Conservation (phyloP, 1,140 invertebrate species). For the Pissodes strobi region DNA sequence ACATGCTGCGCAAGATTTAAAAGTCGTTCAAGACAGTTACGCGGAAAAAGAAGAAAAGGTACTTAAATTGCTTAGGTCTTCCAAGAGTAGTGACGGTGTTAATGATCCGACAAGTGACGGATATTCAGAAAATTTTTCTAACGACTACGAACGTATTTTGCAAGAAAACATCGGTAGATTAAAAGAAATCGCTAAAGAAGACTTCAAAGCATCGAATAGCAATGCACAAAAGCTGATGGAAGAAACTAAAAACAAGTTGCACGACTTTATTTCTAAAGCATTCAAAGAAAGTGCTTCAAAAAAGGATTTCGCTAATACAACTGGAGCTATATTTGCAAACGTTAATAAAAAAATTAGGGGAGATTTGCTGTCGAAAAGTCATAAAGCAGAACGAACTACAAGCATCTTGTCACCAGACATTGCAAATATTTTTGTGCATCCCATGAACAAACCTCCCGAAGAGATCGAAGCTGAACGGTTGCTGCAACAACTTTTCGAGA, state of each 20-base stretch:
- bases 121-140: neutral
- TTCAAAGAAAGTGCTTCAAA: neutral
- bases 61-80: neutral
- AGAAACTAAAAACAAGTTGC: conserved; percentile 12
- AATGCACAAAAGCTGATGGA: conserved; percentile 7
- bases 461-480: conserved; percentile 24
- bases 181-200: conserved; percentile 5
- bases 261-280: neutral
- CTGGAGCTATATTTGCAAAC: neutral
- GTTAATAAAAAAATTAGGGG: conserved; percentile 15
- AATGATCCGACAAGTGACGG: too few relatives aligned
- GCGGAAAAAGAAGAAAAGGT: conserved; percentile 3
- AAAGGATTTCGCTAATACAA: conserved; percentile 4
- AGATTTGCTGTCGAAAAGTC: neutral
- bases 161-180: conserved; percentile 6
- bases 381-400: neutral
- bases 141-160: conserved; percentile 8
- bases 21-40: neutral
- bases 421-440: conserved; percentile 9
- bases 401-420: neutral
- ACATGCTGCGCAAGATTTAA: neutral
- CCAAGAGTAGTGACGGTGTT: neutral
- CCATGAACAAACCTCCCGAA: conserved; percentile 10
- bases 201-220: neutral
- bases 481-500: conserved; percentile 16